Conservation (phyloP, 2,113 vertebrate species). For the Toxotes chatareus region DNA sequence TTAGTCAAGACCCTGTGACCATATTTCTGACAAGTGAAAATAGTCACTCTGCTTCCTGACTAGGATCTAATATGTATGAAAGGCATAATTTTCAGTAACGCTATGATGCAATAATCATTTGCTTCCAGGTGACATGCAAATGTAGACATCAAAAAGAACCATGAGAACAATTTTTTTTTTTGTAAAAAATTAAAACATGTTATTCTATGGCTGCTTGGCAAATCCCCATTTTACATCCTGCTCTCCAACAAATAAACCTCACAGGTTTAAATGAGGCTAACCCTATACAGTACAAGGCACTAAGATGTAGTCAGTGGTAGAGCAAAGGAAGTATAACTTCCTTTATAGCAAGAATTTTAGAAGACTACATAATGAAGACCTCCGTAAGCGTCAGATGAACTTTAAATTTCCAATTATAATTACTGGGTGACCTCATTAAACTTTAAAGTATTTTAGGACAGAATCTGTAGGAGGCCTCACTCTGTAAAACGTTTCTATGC, state of each 20-base stretch:
- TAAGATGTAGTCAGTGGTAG: conserved; percentile 33
- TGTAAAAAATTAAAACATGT: not conserved
- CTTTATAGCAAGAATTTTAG: conserved; percentile 2
- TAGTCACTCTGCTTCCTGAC: conserved; percentile 6
- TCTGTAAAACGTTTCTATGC: not conserved
- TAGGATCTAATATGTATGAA: conserved; percentile 16
- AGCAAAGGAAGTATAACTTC: conserved; percentile 36
- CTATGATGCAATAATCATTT: not conserved
- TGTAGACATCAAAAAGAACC: conserved; percentile 16
- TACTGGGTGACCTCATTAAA: not conserved
- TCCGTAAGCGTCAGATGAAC: not conserved
- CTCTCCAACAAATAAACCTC: conserved; percentile 6
- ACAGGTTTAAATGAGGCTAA: conserved; percentile 14
- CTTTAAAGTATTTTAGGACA: no score
- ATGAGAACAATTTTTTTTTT: not conserved
- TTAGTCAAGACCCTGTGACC: conserved; percentile 22
- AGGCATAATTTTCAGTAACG: not conserved
- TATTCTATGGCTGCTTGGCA: conserved; percentile 6
- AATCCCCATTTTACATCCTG: not conserved
- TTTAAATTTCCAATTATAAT: not conserved
- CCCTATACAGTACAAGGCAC: conserved; percentile 65
- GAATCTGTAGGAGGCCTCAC: not conserved
- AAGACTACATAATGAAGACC: conserved; percentile 12
- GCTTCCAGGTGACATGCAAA: conserved; percentile 35
- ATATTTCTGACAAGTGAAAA: conserved; percentile 24